Evolutionary conservation across 2,888 invertebrate genomes (phyloP).

Genomic region (Branchipolynoe longqiensis): DNA sequence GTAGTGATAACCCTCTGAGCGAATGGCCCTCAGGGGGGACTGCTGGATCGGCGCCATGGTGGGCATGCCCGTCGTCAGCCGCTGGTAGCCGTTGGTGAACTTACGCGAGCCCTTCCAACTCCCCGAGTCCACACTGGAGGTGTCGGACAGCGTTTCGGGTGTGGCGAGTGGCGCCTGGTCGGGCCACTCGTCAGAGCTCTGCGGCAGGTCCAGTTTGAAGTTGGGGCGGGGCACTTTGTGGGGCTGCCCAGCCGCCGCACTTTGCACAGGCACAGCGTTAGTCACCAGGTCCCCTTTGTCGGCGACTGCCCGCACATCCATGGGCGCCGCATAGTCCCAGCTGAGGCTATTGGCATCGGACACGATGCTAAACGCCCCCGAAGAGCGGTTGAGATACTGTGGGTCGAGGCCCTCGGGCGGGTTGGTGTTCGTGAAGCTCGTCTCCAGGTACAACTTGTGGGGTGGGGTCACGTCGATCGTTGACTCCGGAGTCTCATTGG

Average conservation of each 20-base stretch:
- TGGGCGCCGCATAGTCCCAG: slow-evolving; percentile 84
- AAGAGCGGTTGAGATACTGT: slow-evolving; percentile 46
- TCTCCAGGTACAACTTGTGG: slow-evolving; percentile 87
- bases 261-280: not conserved
- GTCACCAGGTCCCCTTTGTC: not conserved
- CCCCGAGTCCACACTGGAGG: slow-evolving; percentile 88
- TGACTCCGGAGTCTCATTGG: slow-evolving; percentile 37
- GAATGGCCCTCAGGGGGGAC: slow-evolving; percentile 68
- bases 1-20: slow-evolving; percentile 59
- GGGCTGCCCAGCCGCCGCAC: not conserved
- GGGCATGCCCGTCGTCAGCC: slow-evolving; percentile 66
- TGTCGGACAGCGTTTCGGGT: slow-evolving; percentile 90
- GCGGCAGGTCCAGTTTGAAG: slow-evolving; percentile 59
- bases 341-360: slow-evolving; percentile 71
- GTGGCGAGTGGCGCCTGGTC: slow-evolving; percentile 88
- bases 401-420: slow-evolving; percentile 17
- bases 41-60: slow-evolving; percentile 73
- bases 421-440: slow-evolving; percentile 85
- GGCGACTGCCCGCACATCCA: not conserved
- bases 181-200: not conserved
- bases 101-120: slow-evolving; percentile 63
- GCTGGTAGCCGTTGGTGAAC: slow-evolving; percentile 63
- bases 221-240: slow-evolving; percentile 38
- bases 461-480: slow-evolving; percentile 72
- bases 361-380: slow-evolving; percentile 52